Evolutionary conservation across 2,113 vertebrate genomes (phyloP).

Genomic region (Sylvia atricapilla): DNA sequence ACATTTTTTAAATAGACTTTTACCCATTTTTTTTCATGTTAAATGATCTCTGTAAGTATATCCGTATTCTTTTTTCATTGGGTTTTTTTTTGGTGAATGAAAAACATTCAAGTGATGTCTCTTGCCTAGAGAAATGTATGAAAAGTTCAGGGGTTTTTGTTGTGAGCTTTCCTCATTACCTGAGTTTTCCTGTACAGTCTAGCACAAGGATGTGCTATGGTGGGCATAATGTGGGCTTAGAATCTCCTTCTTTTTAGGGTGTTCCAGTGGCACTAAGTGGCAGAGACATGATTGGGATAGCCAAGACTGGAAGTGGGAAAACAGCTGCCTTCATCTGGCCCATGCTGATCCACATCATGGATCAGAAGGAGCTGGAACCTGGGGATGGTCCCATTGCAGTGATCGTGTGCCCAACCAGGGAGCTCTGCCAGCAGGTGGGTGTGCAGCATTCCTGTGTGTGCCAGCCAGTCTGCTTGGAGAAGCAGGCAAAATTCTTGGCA

Average conservation of each 20-base stretch:
- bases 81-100: not conserved
- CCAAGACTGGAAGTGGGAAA: slow-evolving; percentile 97
- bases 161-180: not conserved
- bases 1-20: not conserved
- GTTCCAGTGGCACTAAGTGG: slow-evolving; percentile 94
- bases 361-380: slow-evolving; percentile 92
- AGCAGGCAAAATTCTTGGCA: not conserved
- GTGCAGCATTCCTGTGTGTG: fast-evolving
- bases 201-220: not conserved
- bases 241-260: slow-evolving; percentile 75
- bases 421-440: slow-evolving; percentile 96
- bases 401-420: slow-evolving; percentile 94
- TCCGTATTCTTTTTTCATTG: not conserved
- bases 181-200: not conserved
- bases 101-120: not conserved
- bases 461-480: not conserved
- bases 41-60: not conserved
- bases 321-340: slow-evolving; percentile 99
- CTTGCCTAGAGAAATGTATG: not conserved
- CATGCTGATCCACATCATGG: slow-evolving; percentile 98
- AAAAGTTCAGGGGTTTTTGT: not conserved
- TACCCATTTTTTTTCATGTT: not conserved
- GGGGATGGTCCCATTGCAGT: slow-evolving; percentile 96
- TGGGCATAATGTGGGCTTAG: not conserved
- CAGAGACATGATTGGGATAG: slow-evolving; percentile 98